A percentile compares a stretch with the other conserved stretches of the same genome.
Evolutionary conservation across 2,888 invertebrate species (phyloP).

Genomic region (Periphyllus acericola): DNA sequence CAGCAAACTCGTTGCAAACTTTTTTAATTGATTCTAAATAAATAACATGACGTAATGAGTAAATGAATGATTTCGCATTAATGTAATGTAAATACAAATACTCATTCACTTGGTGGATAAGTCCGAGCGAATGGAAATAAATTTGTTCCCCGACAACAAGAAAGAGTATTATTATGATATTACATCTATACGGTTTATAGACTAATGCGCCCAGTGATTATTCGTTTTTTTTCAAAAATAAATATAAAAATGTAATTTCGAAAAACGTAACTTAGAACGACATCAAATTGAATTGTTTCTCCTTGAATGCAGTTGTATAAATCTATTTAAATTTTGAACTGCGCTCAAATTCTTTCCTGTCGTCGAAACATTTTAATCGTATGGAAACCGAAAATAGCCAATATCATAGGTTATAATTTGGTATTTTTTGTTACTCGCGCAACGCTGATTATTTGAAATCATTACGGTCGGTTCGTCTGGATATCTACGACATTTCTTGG

Average conservation of each 20-base stretch:
- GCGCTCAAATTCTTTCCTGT: not conserved
- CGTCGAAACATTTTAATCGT: not conserved
- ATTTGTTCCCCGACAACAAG: not conserved
- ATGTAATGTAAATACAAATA: not conserved
- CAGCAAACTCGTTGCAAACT: not conserved
- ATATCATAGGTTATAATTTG: not conserved
- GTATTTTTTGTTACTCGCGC: not conserved
- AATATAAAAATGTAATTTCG: not conserved
- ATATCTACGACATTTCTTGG: no score
- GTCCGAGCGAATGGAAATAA: not conserved
- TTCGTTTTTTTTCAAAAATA: not conserved
- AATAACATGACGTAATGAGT: not conserved
- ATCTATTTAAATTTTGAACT: not conserved
- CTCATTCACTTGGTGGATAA: no score
- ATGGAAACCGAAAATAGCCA: no score
- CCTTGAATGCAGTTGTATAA: not conserved
- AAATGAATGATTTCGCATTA: not conserved
- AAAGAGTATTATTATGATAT: not conserved
- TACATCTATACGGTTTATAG: not conserved
- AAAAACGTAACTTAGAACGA: not conserved
- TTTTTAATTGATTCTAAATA: not conserved
- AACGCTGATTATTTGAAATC: not conserved
- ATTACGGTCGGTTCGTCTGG: no score
- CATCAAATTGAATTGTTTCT: not conserved
- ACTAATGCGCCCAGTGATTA: not conserved